A percentile compares a stretch with the other conserved stretches of the same genome.
phyloP scores from a whole-genome alignment of 2,113 vertebrate species.

The Lipophrys pholis region DNA sequence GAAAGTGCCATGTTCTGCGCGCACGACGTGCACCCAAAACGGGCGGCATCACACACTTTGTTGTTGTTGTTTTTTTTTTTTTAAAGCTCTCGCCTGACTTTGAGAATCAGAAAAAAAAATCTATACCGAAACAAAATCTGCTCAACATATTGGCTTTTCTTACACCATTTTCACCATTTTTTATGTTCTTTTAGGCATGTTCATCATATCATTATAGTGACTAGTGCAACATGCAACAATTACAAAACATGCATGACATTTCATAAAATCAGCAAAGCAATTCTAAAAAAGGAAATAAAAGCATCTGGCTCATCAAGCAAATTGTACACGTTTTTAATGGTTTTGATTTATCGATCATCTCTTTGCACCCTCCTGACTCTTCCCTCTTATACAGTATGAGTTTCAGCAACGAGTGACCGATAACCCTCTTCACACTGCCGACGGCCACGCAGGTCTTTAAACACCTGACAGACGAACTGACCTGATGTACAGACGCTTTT shows the following conservation, averaged over 20 bases:
- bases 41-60: no score
- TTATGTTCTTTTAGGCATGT: background rate
- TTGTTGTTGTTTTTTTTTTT: background rate
- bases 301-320: background rate
- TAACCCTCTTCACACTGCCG: background rate
- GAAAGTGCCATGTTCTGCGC: background rate
- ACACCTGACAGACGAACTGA: slow-evolving; percentile 6
- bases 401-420: background rate
- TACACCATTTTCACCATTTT: slow-evolving; percentile 26
- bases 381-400: background rate
- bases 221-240: slow-evolving; percentile 18
- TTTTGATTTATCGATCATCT: background rate
- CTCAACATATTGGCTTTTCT: slow-evolving; percentile 17
- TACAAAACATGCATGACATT: slow-evolving; percentile 2
- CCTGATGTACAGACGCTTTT: background rate
- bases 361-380: no score
- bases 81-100: background rate
- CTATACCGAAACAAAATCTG: background rate
- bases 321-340: background rate
- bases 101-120: background rate
- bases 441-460: background rate
- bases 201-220: slow-evolving; percentile 4
- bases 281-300: background rate
- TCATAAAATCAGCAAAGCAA: slow-evolving; percentile 3
- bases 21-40: background rate